Percentiles rank a stretch among this genome's conserved stretches.
phyloP scores from a whole-genome alignment of 1,140 invertebrate genomes.

The Diachasmimorpha longicaudata region DNA sequence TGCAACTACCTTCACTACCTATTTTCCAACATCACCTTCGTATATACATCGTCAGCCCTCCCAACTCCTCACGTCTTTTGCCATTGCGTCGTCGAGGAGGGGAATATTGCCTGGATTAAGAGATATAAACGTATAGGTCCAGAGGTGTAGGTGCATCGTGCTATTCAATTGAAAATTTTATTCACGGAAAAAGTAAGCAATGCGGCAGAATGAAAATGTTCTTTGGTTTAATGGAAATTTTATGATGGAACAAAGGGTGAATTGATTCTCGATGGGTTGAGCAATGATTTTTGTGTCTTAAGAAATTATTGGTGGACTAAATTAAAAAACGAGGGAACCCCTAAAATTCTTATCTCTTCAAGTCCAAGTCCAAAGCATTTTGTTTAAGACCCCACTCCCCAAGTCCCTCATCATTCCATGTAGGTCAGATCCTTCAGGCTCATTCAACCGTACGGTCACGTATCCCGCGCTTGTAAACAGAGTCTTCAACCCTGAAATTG shows the following conservation, averaged over 20 bases:
- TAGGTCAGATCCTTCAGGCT: constrained; percentile 21
- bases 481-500: constrained; percentile 23
- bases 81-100: not conserved
- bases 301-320: too few relatives aligned
- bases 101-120: constrained; percentile 1
- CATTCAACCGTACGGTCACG: constrained; percentile 14
- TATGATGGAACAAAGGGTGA: not conserved
- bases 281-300: too few relatives aligned
- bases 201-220: not conserved
- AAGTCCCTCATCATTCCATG: constrained; percentile 17
- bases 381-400: not conserved
- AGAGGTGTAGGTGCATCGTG: not conserved
- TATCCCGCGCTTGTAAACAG: constrained; percentile 21
- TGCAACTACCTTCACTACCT: not conserved
- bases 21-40: not conserved
- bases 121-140: not conserved
- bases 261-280: too few relatives aligned
- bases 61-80: not conserved
- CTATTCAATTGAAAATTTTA: constrained; percentile 10
- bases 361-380: too few relatives aligned
- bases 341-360: too few relatives aligned
- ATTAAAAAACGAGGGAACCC: too few relatives aligned
- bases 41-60: not conserved
- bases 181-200: not conserved
- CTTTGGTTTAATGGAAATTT: constrained; percentile 8